Percentiles rank a stretch among this genome's conserved stretches.
These are phyloP conservation scores for Argopecten irradians DNA, from an alignment of 1,140 invertebrate genomes.

Conservation along the genomic window DNA sequence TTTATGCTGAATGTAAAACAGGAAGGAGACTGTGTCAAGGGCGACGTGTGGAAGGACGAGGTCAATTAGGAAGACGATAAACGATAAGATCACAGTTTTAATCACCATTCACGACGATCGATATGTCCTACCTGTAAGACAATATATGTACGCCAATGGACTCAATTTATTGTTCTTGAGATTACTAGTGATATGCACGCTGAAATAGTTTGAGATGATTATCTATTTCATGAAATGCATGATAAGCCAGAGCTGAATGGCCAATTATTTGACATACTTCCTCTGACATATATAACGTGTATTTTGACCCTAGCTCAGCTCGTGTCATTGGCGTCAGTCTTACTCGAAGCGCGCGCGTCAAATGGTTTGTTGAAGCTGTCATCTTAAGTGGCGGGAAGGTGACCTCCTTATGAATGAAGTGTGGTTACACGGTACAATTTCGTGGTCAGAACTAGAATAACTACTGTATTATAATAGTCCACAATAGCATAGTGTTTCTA, in stretches of 20 bases:
- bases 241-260: background rate
- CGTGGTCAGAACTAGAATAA: background rate
- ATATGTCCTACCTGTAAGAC: too few species aligned
- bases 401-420: conserved; percentile 21
- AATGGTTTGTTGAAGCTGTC: background rate
- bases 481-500: background rate
- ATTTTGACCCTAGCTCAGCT: background rate
- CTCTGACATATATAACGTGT: background rate
- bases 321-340: background rate
- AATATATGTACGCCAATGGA: too few species aligned
- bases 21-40: too few species aligned
- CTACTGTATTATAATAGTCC: background rate
- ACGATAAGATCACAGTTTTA: too few species aligned
- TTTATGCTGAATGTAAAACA: too few species aligned
- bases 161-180: too few species aligned
- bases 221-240: background rate
- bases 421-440: background rate
- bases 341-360: background rate
- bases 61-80: too few species aligned
- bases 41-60: too few species aligned
- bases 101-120: too few species aligned
- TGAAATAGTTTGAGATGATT: background rate
- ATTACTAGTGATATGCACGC: too few species aligned
- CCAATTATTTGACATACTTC: background rate
- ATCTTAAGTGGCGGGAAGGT: conserved; percentile 14